phyloP scores from a whole-genome alignment of 2,797 vertebrate species.

The Enteromius afrohamiltoni region DNA sequence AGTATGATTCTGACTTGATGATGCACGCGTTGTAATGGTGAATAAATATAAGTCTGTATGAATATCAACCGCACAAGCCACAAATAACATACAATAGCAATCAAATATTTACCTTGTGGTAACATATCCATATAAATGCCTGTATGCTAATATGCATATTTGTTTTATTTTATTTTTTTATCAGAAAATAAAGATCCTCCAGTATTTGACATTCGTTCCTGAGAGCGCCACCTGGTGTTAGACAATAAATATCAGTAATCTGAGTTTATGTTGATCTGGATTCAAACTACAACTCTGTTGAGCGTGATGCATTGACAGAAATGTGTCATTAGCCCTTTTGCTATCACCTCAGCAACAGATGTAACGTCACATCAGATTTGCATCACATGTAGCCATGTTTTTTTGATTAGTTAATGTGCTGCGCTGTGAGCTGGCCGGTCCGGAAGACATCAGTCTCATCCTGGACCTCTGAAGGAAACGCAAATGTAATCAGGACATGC shows the following conservation, averaged over 20 bases:
- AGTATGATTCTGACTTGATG: neutral
- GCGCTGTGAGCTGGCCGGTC: neutral
- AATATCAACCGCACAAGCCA: constrained; percentile 27
- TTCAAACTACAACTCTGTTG: constrained; percentile 5
- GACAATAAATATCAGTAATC: constrained; percentile 48
- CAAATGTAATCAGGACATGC: neutral
- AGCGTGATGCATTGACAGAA: constrained; percentile 29
- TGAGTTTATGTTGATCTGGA: neutral
- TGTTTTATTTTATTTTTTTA: constrained; percentile 32
- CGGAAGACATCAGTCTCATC: neutral
- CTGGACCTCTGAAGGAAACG: neutral
- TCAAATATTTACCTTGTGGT: constrained; percentile 23
- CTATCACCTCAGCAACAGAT: constrained; percentile 25
- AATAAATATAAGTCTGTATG: constrained; percentile 12
- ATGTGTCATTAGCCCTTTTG: constrained; percentile 57
- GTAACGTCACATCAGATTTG: constrained; percentile 46
- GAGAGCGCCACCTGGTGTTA: constrained; percentile 70
- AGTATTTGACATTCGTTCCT: constrained; percentile 69
- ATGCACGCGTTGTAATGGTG: neutral
- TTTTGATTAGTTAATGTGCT: constrained; percentile 6
- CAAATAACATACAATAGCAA: constrained; percentile 46
- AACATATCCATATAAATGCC: constrained; percentile 48
- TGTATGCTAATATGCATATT: constrained; percentile 55
- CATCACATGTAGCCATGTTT: constrained; percentile 1
- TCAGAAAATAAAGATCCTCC: constrained; percentile 58